A percentile compares a stretch with the other conserved stretches of the same genome.
Evolutionary conservation across 2,113 vertebrate genomes (phyloP).

Genomic region (Zosterops pallidus): DNA sequence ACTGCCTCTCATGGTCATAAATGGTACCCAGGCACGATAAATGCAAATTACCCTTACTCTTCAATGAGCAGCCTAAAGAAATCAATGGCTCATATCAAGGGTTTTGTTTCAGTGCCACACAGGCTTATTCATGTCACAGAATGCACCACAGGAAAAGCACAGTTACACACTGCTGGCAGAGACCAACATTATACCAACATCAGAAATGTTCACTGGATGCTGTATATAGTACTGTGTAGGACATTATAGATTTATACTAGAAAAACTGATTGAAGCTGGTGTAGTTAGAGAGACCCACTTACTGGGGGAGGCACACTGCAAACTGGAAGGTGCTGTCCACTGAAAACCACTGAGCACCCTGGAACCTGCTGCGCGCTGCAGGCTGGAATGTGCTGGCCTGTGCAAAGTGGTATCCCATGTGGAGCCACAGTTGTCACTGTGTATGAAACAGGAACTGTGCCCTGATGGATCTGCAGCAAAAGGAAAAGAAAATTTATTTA

Average conservation of each 20-base stretch:
- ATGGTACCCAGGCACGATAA: not conserved
- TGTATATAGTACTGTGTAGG: not conserved
- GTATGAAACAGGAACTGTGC: constrained; percentile 92
- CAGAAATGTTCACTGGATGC: not conserved
- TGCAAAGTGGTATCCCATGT: constrained; percentile 91
- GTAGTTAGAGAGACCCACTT: constrained; percentile 60
- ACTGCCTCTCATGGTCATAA: not conserved
- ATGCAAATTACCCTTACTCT: not conserved
- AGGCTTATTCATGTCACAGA: not conserved
- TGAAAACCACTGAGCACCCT: constrained; percentile 94
- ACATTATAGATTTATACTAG: not conserved
- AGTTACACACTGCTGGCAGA: not conserved
- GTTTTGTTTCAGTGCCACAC: not conserved
- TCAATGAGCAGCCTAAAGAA: not conserved
- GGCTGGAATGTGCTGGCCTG: constrained; percentile 91
- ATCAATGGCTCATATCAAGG: not conserved
- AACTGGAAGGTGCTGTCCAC: constrained; percentile 95
- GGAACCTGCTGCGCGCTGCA: constrained; percentile 93
- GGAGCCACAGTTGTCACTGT: constrained; percentile 91
- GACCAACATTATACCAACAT: not conserved
- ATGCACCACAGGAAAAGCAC: not conserved
- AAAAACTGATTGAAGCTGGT: not conserved
- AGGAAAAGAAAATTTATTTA: not conserved
- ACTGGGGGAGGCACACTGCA: constrained; percentile 89
- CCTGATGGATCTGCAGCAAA: constrained; percentile 86